Percentiles rank a stretch among this genome's conserved stretches.
These are phyloP conservation scores for Nebria brevicollis DNA, from an alignment of 2,888 invertebrate species.

Conservation along the genomic window DNA sequence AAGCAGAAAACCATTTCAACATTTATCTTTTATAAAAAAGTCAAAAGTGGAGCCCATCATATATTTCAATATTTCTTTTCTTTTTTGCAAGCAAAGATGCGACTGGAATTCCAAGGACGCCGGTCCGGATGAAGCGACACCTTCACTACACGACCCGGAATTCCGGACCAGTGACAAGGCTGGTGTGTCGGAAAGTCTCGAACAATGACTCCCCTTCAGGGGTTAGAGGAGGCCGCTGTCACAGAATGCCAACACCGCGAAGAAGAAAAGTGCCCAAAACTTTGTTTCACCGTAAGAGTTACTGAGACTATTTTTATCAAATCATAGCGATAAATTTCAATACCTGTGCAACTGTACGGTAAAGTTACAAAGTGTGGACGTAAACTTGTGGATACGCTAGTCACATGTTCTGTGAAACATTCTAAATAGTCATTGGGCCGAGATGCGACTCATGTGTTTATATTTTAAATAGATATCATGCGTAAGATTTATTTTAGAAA, in stretches of 20 bases:
- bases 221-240: neutral
- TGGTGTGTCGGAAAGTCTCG: neutral
- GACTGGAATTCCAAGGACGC: neutral
- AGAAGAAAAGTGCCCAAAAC: conserved; percentile 8
- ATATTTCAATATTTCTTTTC: conserved; percentile 20
- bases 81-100: neutral
- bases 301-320: conserved; percentile 41
- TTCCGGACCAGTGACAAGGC: neutral
- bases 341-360: conserved; percentile 40
- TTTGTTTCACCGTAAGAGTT: conserved; percentile 32
- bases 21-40: neutral
- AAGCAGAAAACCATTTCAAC: conserved; percentile 4
- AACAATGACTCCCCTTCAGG: neutral
- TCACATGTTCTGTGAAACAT: neutral
- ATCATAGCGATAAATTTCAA: conserved; percentile 45
- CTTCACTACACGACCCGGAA: neutral
- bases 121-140: neutral
- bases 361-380: conserved; percentile 24
- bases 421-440: neutral
- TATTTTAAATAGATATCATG: neutral
- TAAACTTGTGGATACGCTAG: conserved; percentile 11
- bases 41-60: conserved; percentile 19
- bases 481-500: no score
- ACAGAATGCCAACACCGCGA: neutral
- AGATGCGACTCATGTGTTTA: neutral